A percentile compares a stretch with the other conserved stretches of the same genome.
Evolutionary conservation across 2,113 vertebrate genomes (phyloP).

Genomic region (Toxotes chatareus): DNA sequence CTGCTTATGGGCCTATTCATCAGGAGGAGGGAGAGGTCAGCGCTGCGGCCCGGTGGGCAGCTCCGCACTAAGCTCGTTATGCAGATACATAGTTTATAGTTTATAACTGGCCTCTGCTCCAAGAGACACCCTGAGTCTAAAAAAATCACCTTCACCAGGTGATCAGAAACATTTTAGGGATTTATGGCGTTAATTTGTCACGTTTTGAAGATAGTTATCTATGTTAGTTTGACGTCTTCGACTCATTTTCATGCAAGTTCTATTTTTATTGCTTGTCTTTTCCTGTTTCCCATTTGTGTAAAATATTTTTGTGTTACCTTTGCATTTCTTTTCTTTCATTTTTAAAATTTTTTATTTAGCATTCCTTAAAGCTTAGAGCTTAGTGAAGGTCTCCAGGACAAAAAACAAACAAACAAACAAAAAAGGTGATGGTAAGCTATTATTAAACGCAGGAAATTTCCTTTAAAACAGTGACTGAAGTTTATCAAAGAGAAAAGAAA

Average conservation of each 20-base stretch:
- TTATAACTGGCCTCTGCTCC: background rate
- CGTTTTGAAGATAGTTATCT: background rate
- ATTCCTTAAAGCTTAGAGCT: background rate
- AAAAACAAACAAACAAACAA: background rate
- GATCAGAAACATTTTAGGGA: background rate
- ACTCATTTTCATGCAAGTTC: background rate
- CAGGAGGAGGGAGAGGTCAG: conserved; percentile 87
- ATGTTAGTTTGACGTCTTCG: background rate
- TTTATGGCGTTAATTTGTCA: background rate
- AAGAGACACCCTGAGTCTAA: background rate
- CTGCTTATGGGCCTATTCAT: conserved; percentile 84
- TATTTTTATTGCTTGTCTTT: background rate
- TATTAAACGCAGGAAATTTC: conserved; percentile 29
- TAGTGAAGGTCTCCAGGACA: background rate
- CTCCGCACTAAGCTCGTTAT: conserved; percentile 58
- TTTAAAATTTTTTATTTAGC: background rate
- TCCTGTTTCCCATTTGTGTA: background rate
- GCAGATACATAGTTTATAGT: conserved; percentile 60
- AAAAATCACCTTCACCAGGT: background rate
- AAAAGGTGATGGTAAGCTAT: background rate
- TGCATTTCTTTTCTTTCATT: background rate
- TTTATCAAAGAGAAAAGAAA: conserved; percentile 59
- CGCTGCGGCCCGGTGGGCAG: conserved; percentile 69
- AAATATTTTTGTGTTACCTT: background rate
- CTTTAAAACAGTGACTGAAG: conserved; percentile 39